Base-by-base conservation (phyloP, 2,888 invertebrate species). In the Polydrusus tereticollis region DNA sequence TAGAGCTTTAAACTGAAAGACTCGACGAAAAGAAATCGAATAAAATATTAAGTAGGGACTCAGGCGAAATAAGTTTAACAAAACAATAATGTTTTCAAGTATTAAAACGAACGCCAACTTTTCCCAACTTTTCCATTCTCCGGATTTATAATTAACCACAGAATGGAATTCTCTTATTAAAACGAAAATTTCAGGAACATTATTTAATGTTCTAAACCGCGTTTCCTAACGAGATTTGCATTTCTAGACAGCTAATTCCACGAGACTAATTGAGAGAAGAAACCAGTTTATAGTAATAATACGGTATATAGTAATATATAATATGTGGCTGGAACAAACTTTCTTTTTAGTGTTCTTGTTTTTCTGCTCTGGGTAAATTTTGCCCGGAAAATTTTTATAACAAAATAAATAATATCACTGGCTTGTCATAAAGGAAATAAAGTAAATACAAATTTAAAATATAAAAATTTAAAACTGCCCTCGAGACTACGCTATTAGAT, bases 141-240 rank as follows among this genome's bases (percentile, higher is more conserved):
- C 57, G 14, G 21, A 23, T 58, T 63, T 45, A 69, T 62, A 69
- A 69, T 69, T 69, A 69, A 57, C 63, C 63, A 57, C 16, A 45
- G 57, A 69, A 69, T 69, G 69, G 63, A 69, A 69, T 69, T 62
- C 55, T 18, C 47, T 63, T 69, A 69, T 63, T 63, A 63, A 69
- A 69, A 58, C 47, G 33, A 69, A 36, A 69, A 69, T 69, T 69
- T 55, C 38, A 33, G 18, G 57, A 41, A 45, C 55, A 69, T 58
- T 69, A 43, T 69, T 69, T 57, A 69, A 63, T 47, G 58, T 63
- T 62, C 20, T n/a, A 52, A 69, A 60, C 52, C 50, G 59, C 68
- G 60, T 68, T 60, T 43, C 41, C 59, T 64, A 70, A 70, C 59
- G 43, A 50, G 64, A 70, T 70, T 70, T 65, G 70, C 65, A 63